Conservation (phyloP, 2,113 vertebrate genomes). For the Talpa occidentalis region DNA sequence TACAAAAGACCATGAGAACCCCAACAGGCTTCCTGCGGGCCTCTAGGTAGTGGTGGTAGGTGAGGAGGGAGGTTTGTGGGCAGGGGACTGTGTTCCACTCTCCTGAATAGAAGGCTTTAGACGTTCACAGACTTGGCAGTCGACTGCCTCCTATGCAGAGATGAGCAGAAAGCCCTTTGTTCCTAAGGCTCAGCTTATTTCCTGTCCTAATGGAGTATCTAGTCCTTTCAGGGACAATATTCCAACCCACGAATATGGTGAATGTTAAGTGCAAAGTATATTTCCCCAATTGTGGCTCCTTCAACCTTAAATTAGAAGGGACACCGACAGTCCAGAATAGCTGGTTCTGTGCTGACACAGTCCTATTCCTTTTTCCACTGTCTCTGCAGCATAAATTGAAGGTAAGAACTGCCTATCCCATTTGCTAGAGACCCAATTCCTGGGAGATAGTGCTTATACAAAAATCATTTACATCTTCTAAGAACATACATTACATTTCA, state of each 20-base stretch:
- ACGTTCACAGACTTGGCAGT: neutral
- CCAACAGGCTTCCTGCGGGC: neutral
- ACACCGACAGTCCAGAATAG: neutral
- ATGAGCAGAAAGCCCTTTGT: neutral
- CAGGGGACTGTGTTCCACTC: neutral
- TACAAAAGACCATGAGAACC: neutral
- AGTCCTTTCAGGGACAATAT: neutral
- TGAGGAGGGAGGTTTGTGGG: too few relatives aligned
- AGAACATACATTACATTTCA: neutral
- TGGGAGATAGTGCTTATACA: conserved; percentile 9
- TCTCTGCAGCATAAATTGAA: neutral
- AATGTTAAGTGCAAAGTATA: neutral
- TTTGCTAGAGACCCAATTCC: neutral
- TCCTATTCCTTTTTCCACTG: neutral
- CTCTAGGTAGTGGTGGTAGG: too few relatives aligned
- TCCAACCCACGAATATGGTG: neutral
- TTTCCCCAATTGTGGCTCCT: neutral
- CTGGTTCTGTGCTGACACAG: neutral
- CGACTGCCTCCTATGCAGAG: neutral
- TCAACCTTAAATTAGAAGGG: neutral
- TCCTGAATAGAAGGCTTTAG: neutral
- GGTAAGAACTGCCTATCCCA: neutral
- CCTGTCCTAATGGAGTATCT: neutral
- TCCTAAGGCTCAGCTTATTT: neutral
- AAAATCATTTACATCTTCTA: neutral